Conservation (phyloP, 2,797 vertebrate genomes). For the Decapterus maruadsi region DNA sequence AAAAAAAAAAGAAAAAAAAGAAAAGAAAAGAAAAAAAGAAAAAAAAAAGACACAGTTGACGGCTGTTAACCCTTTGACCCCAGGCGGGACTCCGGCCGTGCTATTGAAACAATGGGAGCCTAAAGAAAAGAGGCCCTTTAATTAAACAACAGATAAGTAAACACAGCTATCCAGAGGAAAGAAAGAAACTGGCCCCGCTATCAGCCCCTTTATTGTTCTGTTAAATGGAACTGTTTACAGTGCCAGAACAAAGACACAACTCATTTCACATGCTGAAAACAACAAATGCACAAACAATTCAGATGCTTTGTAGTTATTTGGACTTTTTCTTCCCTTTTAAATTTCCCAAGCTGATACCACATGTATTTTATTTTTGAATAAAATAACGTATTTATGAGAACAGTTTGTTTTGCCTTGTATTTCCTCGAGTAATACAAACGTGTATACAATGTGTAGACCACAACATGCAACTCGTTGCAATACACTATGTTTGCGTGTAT, state of each 20-base stretch:
- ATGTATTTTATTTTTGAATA: slow-evolving; percentile 34
- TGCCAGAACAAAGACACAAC: slow-evolving; percentile 71
- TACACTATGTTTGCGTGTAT: slow-evolving; percentile 16
- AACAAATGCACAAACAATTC: slow-evolving; percentile 67
- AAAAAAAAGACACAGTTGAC: slow-evolving; percentile 86
- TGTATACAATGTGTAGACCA: slow-evolving; percentile 11
- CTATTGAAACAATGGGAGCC: slow-evolving; percentile 85
- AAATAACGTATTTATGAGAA: slow-evolving; percentile 52
- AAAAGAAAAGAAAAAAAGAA: slow-evolving; percentile 72
- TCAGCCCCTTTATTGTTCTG: slow-evolving; percentile 81
- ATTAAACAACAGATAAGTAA: slow-evolving; percentile 89
- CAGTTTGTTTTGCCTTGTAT: slow-evolving; percentile 35
- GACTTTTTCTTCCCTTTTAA: slow-evolving; percentile 23
- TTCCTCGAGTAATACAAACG: slow-evolving; percentile 13
- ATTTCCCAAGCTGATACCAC: slow-evolving; percentile 40
- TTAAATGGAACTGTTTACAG: slow-evolving; percentile 79
- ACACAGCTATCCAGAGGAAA: slow-evolving; percentile 80
- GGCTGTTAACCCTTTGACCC: slow-evolving; percentile 93
- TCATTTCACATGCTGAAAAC: slow-evolving; percentile 71
- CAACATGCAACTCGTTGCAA: slow-evolving; percentile 27
- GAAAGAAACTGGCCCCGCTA: slow-evolving; percentile 70
- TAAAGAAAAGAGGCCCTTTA: slow-evolving; percentile 85
- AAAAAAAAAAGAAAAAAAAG: slow-evolving; percentile 61
- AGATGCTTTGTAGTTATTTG: slow-evolving; percentile 53
- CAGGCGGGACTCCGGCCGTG: slow-evolving; percentile 80